A percentile compares a stretch with the other conserved stretches of the same genome.
phyloP scores from a whole-genome alignment of 2,113 vertebrate species.

The Forbesichthys papilliferus region DNA sequence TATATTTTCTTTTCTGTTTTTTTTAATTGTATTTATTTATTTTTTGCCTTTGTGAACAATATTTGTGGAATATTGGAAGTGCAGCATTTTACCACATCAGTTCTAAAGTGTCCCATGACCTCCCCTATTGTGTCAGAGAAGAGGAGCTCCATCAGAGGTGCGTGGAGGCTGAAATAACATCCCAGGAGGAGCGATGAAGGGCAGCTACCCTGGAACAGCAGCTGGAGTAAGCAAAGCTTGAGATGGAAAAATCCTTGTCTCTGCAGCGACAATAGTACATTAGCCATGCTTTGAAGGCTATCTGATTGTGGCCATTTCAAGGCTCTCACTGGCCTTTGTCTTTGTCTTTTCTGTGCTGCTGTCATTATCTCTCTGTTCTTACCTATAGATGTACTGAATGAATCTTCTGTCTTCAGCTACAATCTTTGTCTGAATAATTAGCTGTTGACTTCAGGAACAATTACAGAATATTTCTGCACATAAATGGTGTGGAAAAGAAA shows the following conservation, averaged over 20 bases:
- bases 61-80: background rate
- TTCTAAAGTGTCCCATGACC: background rate
- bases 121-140: slow-evolving; percentile 65
- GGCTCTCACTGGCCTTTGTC: slow-evolving; percentile 1
- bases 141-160: slow-evolving; percentile 63
- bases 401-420: too few relatives aligned
- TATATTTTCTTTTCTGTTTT: too few relatives aligned
- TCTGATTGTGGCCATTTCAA: slow-evolving; percentile 8
- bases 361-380: slow-evolving; percentile 15
- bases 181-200: slow-evolving; percentile 69
- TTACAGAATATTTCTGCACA: too few relatives aligned
- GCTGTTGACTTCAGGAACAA: too few relatives aligned
- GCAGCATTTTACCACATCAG: background rate
- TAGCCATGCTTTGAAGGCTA: slow-evolving; percentile 51
- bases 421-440: too few relatives aligned
- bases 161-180: slow-evolving; percentile 71
- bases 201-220: slow-evolving; percentile 74
- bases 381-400: too few relatives aligned
- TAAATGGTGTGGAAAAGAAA: too few relatives aligned
- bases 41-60: too few relatives aligned
- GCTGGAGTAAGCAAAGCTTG: slow-evolving; percentile 74
- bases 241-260: slow-evolving; percentile 44
- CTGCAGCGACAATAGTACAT: slow-evolving; percentile 34
- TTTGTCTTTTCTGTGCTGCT: slow-evolving; percentile 8
- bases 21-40: too few relatives aligned